A percentile compares a stretch with the other conserved stretches of the same genome.
Evolutionary conservation across 92 coral and sea anemone species (phyloP).

Genomic region (Porites cylindrica): DNA sequence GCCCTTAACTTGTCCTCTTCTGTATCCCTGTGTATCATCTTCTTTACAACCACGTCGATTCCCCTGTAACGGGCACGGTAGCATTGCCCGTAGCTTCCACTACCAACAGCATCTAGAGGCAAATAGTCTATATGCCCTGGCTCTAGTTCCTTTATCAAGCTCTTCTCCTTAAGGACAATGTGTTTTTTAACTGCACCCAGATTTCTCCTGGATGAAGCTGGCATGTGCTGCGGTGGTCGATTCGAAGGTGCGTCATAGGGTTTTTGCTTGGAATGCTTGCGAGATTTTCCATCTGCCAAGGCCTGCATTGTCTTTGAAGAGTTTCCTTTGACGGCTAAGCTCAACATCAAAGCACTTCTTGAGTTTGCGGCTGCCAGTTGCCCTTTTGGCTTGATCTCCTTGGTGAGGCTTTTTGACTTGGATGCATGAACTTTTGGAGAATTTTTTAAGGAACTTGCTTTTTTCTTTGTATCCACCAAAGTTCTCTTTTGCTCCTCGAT

Average conservation of each 20-base stretch:
- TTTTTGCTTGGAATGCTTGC: background rate
- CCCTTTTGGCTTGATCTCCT: background rate
- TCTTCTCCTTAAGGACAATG: conserved; percentile 6
- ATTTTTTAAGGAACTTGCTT: too few species aligned
- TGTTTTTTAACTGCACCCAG: background rate
- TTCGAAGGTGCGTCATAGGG: background rate
- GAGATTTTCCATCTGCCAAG: background rate
- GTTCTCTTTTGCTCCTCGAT: background rate
- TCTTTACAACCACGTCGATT: conserved; percentile 56
- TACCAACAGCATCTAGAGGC: conserved; percentile 21
- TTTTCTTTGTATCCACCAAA: background rate
- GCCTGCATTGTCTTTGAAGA: too few species aligned
- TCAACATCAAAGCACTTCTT: background rate
- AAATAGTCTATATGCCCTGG: background rate
- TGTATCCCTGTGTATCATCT: conserved; percentile 45
- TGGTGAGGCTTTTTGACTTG: background rate
- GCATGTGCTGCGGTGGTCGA: background rate
- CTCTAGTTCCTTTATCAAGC: background rate
- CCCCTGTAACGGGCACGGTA: conserved; percentile 31
- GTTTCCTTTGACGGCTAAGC: background rate
- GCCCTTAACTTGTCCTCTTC: conserved; percentile 47
- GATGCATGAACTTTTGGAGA: background rate
- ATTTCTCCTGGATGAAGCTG: background rate
- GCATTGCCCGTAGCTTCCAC: conserved; percentile 55
- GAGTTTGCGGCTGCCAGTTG: background rate